Conservation (phyloP, 37 sponge, comb jelly and placozoan genomes). For the Lycopodina hypogea region DNA sequence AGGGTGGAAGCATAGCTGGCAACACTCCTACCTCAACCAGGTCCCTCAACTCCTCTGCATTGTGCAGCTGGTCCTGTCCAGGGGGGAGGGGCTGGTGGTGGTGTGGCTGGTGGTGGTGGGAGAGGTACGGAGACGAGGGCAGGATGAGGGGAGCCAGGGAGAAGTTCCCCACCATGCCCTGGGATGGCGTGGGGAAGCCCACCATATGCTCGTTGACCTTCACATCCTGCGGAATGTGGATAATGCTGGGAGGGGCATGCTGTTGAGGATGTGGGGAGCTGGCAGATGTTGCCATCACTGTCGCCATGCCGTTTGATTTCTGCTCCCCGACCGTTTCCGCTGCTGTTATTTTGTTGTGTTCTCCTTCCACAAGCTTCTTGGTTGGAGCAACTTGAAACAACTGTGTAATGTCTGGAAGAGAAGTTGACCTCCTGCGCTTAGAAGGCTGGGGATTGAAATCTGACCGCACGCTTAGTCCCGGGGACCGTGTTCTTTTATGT, state of each 20-base stretch:
- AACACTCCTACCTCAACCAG: constrained; percentile 12
- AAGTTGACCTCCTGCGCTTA: constrained; percentile 51
- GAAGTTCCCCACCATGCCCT: constrained; percentile 13
- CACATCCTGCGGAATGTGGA: constrained; percentile 43
- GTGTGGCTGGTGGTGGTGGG: not conserved
- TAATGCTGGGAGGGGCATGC: constrained; percentile 37
- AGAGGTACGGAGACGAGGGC: not conserved
- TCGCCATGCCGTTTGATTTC: not conserved
- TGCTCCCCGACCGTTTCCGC: not conserved
- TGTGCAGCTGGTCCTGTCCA: constrained; percentile 1
- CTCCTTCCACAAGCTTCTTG: not conserved
- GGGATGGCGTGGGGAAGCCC: constrained; percentile 45
- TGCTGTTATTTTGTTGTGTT: not conserved
- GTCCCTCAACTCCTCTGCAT: constrained; percentile 33
- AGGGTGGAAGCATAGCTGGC: constrained; percentile 23
- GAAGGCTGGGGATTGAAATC: not conserved
- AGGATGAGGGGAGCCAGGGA: constrained; percentile 23
- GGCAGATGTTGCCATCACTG: not conserved
- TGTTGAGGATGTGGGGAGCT: not conserved
- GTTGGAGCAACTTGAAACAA: not conserved
- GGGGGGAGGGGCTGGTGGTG: constrained; percentile 12
- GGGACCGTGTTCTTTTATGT: constrained; percentile 21
- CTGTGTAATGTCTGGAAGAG: constrained; percentile 54
- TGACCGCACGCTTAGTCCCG: not conserved
- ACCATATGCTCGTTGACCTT: constrained; percentile 49